Percentiles rank a stretch among this genome's conserved stretches.
Evolutionary conservation across 2,888 invertebrate genomes (phyloP).

Genomic region (Bursaphelenchus okinawaensis): DNA sequence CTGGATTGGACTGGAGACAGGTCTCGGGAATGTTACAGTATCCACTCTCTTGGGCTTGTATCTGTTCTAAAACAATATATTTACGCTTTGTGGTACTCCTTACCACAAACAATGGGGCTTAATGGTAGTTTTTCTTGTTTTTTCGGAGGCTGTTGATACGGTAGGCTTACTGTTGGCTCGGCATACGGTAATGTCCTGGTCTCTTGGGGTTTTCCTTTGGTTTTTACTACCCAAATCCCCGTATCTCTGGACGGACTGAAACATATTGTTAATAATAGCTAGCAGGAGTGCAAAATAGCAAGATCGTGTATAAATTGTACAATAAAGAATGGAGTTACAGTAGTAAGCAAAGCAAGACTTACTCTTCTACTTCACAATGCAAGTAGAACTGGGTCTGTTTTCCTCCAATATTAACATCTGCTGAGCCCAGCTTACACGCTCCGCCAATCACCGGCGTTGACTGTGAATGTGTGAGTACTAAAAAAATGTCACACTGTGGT

Average conservation of each 20-base stretch:
- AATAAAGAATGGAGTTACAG: background rate
- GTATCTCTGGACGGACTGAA: slow-evolving; percentile 47
- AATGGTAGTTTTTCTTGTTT: slow-evolving; percentile 8
- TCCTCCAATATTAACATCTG: slow-evolving; percentile 56
- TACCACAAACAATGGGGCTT: slow-evolving; percentile 26
- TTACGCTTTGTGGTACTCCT: slow-evolving; percentile 9
- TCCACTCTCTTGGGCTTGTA: slow-evolving; percentile 41
- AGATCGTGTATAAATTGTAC: background rate
- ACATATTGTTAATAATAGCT: slow-evolving; percentile 10
- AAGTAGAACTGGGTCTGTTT: slow-evolving; percentile 57
- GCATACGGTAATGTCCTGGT: background rate
- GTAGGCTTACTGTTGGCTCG: background rate
- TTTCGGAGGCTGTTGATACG: background rate
- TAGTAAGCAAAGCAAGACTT: slow-evolving; percentile 18
- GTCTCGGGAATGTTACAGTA: slow-evolving; percentile 48
- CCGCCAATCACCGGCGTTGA: slow-evolving; percentile 56
- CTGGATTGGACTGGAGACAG: slow-evolving; percentile 51
- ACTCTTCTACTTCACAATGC: slow-evolving; percentile 54
- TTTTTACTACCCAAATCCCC: slow-evolving; percentile 57
- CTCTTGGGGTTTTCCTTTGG: slow-evolving; percentile 20
- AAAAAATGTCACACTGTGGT: too few species aligned
- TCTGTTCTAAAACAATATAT: slow-evolving; percentile 15
- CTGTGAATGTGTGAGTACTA: background rate
- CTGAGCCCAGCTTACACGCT: slow-evolving; percentile 49
- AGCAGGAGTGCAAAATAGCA: too few species aligned